Conservation (phyloP, 1,140 invertebrate genomes). For the Adelges cooleyi region DNA sequence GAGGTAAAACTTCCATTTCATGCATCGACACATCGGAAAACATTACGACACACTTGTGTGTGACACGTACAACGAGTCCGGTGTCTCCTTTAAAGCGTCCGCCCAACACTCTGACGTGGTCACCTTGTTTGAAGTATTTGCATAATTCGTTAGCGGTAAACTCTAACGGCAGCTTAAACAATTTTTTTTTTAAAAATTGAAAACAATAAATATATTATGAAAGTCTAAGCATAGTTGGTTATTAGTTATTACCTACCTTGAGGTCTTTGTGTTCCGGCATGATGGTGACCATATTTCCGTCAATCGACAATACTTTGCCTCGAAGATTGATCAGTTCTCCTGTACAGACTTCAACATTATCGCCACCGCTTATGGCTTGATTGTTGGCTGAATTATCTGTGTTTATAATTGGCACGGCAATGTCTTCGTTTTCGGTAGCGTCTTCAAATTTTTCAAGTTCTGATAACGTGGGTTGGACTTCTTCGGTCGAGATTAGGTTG, state of each 20-base stretch:
- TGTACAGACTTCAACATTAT: conserved; percentile 88
- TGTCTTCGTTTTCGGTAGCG: conserved; percentile 77
- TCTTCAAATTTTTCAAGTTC: conserved; percentile 96
- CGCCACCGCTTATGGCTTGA: conserved; percentile 85
- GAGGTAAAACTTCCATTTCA: conserved; percentile 76
- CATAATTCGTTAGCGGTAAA: conserved; percentile 83
- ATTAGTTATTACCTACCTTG: too few species aligned
- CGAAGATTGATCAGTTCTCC: conserved; percentile 92
- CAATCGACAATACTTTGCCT: conserved; percentile 84
- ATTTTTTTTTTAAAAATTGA: too few species aligned
- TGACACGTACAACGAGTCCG: conserved; percentile 87
- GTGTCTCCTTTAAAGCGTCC: conserved; percentile 95
- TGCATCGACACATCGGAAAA: conserved; percentile 97
- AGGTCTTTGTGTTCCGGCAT: conserved; percentile 94
- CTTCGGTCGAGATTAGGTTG: conserved; percentile 81
- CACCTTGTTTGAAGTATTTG: conserved; percentile 92
- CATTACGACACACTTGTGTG: conserved; percentile 80
- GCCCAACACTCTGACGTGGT: conserved; percentile 89
- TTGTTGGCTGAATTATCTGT: conserved; percentile 54
- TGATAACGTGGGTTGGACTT: conserved; percentile 81
- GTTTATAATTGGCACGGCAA: conserved; percentile 54
- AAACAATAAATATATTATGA: conserved; percentile 20
- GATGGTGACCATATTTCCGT: conserved; percentile 90
- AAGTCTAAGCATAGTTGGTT: too few species aligned
- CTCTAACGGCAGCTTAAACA: conserved; percentile 63